Evolutionary conservation across 2,888 invertebrate species (phyloP).

Genomic region (Hypercompe scribonia): DNA sequence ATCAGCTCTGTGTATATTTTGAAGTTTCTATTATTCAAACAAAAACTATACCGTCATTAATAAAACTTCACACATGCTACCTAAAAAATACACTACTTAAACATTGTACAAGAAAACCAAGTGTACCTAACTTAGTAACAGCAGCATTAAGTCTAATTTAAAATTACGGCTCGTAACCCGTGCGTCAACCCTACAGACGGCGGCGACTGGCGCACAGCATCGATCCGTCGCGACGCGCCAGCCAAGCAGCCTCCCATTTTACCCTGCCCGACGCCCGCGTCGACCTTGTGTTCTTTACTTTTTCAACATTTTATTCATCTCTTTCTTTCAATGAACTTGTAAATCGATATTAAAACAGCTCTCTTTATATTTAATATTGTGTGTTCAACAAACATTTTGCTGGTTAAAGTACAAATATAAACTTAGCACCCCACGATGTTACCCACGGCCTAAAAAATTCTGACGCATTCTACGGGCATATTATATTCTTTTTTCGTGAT

Average conservation of each 20-base stretch:
- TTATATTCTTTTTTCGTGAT: too few relatives aligned
- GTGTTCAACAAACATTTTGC: slow-evolving; percentile 40
- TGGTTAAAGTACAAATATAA: neutral
- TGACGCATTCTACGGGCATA: too few relatives aligned
- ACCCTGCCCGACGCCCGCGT: slow-evolving; percentile 48
- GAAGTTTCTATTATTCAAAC: too few relatives aligned
- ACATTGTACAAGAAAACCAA: neutral
- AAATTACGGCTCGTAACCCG: slow-evolving; percentile 35
- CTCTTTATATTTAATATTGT: slow-evolving; percentile 17
- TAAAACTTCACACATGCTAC: neutral
- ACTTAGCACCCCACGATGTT: too few relatives aligned
- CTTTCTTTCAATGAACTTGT: slow-evolving; percentile 27
- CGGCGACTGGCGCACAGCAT: slow-evolving; percentile 55
- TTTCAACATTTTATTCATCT: slow-evolving; percentile 44
- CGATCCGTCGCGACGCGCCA: slow-evolving; percentile 67
- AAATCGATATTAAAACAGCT: slow-evolving; percentile 19
- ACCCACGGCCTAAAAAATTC: too few relatives aligned
- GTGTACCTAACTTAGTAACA: neutral
- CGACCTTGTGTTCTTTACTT: slow-evolving; percentile 49
- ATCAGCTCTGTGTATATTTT: too few relatives aligned
- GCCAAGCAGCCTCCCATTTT: slow-evolving; percentile 15
- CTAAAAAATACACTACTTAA: neutral
- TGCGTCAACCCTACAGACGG: slow-evolving; percentile 43
- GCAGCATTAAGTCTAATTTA: slow-evolving; percentile 25
- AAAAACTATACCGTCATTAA: neutral